Percentiles rank a stretch among this genome's conserved stretches.
phyloP scores from a whole-genome alignment of 2,888 invertebrate species.

The Dryadula phaetusa region DNA sequence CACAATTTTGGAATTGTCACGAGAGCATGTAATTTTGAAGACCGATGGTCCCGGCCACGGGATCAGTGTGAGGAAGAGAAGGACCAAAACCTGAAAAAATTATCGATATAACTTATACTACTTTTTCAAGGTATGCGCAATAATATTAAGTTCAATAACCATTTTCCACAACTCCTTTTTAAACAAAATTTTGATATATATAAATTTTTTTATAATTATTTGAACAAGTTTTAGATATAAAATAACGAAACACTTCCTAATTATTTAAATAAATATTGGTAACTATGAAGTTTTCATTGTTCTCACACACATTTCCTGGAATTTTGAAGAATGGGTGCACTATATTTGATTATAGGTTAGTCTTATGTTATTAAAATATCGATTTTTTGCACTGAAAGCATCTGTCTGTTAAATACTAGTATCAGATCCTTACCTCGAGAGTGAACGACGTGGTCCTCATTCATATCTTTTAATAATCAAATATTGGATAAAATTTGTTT shows the following conservation, averaged over 20 bases:
- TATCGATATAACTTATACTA: not conserved
- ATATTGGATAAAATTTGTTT: conserved; percentile 66
- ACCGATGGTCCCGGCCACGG: conserved; percentile 95
- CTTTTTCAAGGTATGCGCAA: not conserved
- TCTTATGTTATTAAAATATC: conserved; percentile 75
- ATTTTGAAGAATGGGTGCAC: not conserved
- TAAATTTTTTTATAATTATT: not conserved
- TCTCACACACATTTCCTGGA: not conserved
- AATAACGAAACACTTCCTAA: not conserved
- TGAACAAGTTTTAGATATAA: not conserved
- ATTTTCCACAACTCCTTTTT: not conserved
- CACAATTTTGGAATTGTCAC: conserved; percentile 95
- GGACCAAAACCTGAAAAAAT: conserved; percentile 88
- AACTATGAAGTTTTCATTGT: too few relatives aligned
- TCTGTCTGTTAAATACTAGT: conserved; percentile 47
- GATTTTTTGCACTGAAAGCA: conserved; percentile 64
- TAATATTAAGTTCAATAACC: not conserved
- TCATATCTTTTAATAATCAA: conserved; percentile 88
- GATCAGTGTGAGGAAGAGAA: conserved; percentile 92
- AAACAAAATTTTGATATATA: not conserved
- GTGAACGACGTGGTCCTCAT: conserved; percentile 95
- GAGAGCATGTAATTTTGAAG: conserved; percentile 93
- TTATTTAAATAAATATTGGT: not conserved
- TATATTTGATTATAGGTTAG: conserved; percentile 61
- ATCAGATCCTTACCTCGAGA: conserved; percentile 87